Base-by-base conservation (phyloP, 2,888 invertebrate genomes). In the Agrotis exclamationis region DNA sequence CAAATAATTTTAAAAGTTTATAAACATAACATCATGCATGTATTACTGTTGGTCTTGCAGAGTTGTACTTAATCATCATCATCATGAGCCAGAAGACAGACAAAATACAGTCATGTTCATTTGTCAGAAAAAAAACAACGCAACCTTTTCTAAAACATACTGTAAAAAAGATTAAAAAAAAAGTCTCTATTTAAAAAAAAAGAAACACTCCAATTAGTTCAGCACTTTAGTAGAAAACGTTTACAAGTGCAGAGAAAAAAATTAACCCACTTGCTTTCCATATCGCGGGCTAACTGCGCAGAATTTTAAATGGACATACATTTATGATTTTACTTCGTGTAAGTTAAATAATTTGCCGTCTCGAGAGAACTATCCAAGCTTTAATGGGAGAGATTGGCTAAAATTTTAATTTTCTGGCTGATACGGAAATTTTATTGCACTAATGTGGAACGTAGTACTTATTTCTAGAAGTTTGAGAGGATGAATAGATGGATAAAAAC, bases 341-440 rank as follows among this genome's bases (percentile, higher is more conserved):
- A 77, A 77, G 58, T 78, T 82, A 72, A 58, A 78, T 78, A 72
- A 79, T 82, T 68, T 72, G 9, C n/a, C 16, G 62, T 78, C 82
- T 72, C 82, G 6, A 22, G 79, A 54, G 82, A 47, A 68, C 67
- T 56, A 65, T 82, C 20, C 54, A 0, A 11, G 64, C 44, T 69
- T 82, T 68, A 63, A 82, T 79, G 59, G 51, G 20, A 33, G 22
- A 22, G 62, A 66, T 39, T 63, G 56, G 63, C 24, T 68, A 33
- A 71, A n/a, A 68, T 71, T 82, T 65, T 68, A 79, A 82, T 65
- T 77, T 77, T 53, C 56, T 60, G 0, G 14, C 50, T 70, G 45
- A 56, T 76, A 58, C 54, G 45, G 22, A 76, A 51, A 62, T 74
- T 63, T 63, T 59, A 39, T 22, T 78, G 45, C 2, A 28, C 28